Percentiles rank a stretch among this genome's conserved stretches.
phyloP scores from a whole-genome alignment of 2,888 invertebrate species.

The Petrolisthes cinctipes region DNA sequence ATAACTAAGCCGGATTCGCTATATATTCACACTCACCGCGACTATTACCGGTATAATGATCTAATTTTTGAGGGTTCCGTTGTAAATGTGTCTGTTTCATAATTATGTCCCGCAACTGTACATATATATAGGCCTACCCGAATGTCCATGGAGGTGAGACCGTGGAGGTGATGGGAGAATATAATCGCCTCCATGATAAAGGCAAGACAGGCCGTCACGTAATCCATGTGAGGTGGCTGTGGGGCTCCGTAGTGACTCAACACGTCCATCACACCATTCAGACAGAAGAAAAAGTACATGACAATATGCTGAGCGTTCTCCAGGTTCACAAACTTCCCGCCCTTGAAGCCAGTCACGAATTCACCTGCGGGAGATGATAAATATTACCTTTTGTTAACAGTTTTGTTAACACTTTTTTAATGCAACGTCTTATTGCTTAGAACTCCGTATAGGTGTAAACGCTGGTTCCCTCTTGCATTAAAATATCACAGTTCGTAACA shows the following conservation, averaged over 20 bases:
- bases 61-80: too few relatives aligned
- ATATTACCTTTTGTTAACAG: not conserved
- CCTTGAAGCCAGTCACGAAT: constrained; percentile 67
- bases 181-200: constrained; percentile 71
- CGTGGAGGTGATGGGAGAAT: constrained; percentile 72
- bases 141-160: constrained; percentile 69
- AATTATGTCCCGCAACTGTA: too few relatives aligned
- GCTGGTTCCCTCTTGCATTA: too few relatives aligned
- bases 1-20: too few relatives aligned
- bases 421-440: not conserved
- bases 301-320: constrained; percentile 71
- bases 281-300: constrained; percentile 70
- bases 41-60: too few relatives aligned
- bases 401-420: not conserved
- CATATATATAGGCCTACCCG: constrained; percentile 65
- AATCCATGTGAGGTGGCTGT: constrained; percentile 71
- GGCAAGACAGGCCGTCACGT: constrained; percentile 70
- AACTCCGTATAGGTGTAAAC: too few relatives aligned
- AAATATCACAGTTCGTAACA: too few relatives aligned
- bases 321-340: constrained; percentile 68
- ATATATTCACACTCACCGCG: too few relatives aligned
- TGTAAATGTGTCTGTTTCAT: too few relatives aligned
- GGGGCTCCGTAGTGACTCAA: constrained; percentile 66
- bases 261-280: constrained; percentile 69
- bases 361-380: constrained; percentile 63